phyloP scores from a whole-genome alignment of 2,113 vertebrate genomes.

The Callionymus lyra region DNA sequence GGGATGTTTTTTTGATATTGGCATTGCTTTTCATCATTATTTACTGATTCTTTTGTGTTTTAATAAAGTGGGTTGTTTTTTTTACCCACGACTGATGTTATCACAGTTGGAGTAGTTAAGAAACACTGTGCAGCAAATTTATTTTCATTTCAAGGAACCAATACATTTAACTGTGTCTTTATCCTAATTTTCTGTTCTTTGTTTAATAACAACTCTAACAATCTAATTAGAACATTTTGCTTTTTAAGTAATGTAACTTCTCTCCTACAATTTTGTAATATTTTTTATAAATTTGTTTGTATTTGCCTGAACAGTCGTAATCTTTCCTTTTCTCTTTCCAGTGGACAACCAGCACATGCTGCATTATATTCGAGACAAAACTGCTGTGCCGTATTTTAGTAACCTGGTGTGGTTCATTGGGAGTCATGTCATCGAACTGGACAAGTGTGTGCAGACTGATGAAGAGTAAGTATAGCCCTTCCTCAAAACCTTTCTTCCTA shows the following conservation, averaged over 20 bases:
- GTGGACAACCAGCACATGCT: constrained; percentile 99
- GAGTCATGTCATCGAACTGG: constrained; percentile 94
- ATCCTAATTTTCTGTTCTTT: constrained; percentile 17
- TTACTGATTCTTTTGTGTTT: no score
- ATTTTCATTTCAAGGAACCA: no score
- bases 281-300: background rate
- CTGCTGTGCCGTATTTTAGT: constrained; percentile 95
- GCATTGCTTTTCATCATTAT: no score
- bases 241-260: background rate
- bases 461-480: constrained; percentile 80
- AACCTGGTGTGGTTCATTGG: constrained; percentile 99
- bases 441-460: constrained; percentile 96
- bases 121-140: no score
- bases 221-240: background rate
- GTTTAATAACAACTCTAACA: no score
- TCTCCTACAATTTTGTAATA: background rate
- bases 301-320: constrained; percentile 9
- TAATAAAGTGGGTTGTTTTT: no score
- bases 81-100: no score
- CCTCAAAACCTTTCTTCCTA: background rate
- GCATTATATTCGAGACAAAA: constrained; percentile 97
- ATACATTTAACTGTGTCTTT: no score
- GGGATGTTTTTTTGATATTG: no score
- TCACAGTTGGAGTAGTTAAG: no score
- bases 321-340: constrained; percentile 34